These are phyloP conservation scores for Apostichopus parvimensis DNA, from an alignment of 35 echinoderm and acorn worm genomes.

Conservation along the genomic window DNA sequence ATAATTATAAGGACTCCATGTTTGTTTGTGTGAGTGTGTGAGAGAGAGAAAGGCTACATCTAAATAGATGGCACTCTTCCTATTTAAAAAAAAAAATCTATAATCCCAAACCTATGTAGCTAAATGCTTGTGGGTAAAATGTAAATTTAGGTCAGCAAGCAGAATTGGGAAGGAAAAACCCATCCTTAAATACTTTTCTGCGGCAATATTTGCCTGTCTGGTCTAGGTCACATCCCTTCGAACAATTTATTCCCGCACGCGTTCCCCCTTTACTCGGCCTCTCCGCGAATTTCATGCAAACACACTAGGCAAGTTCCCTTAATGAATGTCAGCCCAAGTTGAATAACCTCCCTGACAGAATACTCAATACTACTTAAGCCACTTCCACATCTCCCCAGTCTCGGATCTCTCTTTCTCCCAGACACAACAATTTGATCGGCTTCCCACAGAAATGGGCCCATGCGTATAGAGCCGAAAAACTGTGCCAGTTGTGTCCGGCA, in stretches of 20 bases:
- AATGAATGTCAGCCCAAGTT: constrained; percentile 39
- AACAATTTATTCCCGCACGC: constrained; percentile 12
- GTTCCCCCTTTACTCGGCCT: constrained; percentile 19
- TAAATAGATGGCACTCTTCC: constrained; percentile 32
- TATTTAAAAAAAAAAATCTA: not conserved
- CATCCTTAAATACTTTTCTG: constrained; percentile 34
- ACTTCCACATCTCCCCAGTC: constrained; percentile 45
- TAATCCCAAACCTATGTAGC: not conserved
- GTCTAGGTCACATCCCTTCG: constrained; percentile 26
- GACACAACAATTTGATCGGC: constrained; percentile 50
- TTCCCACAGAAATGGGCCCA: constrained; percentile 40
- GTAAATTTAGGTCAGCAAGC: constrained; percentile 36
- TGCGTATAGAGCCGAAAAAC: constrained; percentile 29
- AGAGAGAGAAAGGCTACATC: not conserved
- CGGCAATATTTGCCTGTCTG: constrained; percentile 43
- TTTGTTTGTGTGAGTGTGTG: too few species aligned
- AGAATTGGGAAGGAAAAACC: constrained; percentile 28
- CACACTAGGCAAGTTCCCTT: constrained; percentile 31
- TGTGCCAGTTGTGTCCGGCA: constrained; percentile 33
- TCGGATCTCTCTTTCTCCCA: constrained; percentile 13
- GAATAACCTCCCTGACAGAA: constrained; percentile 50
- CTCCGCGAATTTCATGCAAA: constrained; percentile 35
- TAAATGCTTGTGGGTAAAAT: constrained; percentile 26
- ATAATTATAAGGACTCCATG: too few species aligned
- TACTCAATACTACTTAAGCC: constrained; percentile 40